These are phyloP conservation scores for Apocheima hispidaria DNA, from an alignment of 2,888 invertebrate species.

Conservation along the genomic window DNA sequence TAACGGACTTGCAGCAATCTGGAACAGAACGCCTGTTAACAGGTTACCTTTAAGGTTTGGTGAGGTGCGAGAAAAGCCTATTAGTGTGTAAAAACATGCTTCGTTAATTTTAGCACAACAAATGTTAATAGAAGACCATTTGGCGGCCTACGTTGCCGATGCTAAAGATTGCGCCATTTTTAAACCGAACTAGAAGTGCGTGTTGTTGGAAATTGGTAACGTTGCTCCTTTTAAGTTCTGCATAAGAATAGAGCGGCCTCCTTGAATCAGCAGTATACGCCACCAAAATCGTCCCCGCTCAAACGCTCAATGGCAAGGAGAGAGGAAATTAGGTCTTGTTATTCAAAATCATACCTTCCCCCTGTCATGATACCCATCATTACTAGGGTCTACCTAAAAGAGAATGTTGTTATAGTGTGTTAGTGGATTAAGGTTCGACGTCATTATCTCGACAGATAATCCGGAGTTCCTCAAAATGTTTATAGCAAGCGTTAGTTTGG, in stretches of 20 bases:
- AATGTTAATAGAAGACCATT: neutral
- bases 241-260: too few relatives aligned
- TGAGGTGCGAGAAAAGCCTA: constrained; percentile 68
- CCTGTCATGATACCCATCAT: constrained; percentile 78
- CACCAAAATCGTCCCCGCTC: too few relatives aligned
- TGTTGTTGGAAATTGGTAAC: neutral
- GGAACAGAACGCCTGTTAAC: constrained; percentile 83
- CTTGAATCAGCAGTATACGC: too few relatives aligned
- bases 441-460: constrained; percentile 29
- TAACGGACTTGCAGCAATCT: constrained; percentile 90
- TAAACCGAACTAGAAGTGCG: too few relatives aligned
- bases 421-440: constrained; percentile 45
- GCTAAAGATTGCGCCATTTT: too few relatives aligned
- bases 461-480: constrained; percentile 6
- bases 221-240: neutral
- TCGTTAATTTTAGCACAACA: constrained; percentile 2
- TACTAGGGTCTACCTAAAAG: constrained; percentile 79
- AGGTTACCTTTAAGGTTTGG: constrained; percentile 70
- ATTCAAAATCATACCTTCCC: constrained; percentile 74
- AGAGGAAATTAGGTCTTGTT: constrained; percentile 46
- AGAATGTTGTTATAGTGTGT: constrained; percentile 60
- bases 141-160: too few relatives aligned
- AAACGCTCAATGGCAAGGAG: constrained; percentile 18
- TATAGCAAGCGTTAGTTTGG: constrained; percentile 2
- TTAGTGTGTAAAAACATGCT: constrained; percentile 41